These are phyloP conservation scores for Anneissia japonica DNA, from an alignment of 35 echinoderm and acorn worm genomes.

Conservation along the genomic window DNA sequence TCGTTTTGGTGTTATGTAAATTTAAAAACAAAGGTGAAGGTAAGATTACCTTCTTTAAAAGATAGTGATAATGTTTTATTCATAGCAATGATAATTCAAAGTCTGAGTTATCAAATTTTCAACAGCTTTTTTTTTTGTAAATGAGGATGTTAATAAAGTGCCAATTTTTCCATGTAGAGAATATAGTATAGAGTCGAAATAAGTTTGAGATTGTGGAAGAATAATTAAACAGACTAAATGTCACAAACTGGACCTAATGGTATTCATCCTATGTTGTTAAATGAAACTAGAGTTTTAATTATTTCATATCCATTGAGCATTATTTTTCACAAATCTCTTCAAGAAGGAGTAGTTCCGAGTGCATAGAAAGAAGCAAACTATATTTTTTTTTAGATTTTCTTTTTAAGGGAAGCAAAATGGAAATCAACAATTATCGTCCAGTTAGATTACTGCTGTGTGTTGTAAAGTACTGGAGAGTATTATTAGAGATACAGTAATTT, in stretches of 20 bases:
- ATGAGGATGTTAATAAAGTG: background rate
- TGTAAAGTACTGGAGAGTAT: constrained; percentile 34
- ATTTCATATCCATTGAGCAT: background rate
- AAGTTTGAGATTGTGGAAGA: background rate
- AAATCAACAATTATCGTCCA: background rate
- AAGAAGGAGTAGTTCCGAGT: background rate
- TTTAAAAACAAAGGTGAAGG: background rate
- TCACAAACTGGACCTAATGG: constrained; percentile 15
- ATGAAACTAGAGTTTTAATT: background rate
- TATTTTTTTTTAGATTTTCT: background rate
- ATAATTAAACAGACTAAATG: background rate
- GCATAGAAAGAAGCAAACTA: background rate
- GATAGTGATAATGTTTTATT: background rate
- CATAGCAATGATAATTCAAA: background rate
- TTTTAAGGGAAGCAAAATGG: background rate
- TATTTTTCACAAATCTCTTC: background rate
- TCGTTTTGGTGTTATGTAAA: background rate
- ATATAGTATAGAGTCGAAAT: background rate
- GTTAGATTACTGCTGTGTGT: constrained; percentile 9
- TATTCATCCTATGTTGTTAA: constrained; percentile 2
- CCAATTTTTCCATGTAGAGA: background rate
- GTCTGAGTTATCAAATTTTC: background rate
- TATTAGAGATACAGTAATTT: background rate
- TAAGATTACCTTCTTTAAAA: background rate
- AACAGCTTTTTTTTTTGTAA: background rate